Percentiles rank a stretch among this genome's conserved stretches.
Conservation (phyloP, 2,797 vertebrate species). For the Brachyrhaphis roseni region DNA sequence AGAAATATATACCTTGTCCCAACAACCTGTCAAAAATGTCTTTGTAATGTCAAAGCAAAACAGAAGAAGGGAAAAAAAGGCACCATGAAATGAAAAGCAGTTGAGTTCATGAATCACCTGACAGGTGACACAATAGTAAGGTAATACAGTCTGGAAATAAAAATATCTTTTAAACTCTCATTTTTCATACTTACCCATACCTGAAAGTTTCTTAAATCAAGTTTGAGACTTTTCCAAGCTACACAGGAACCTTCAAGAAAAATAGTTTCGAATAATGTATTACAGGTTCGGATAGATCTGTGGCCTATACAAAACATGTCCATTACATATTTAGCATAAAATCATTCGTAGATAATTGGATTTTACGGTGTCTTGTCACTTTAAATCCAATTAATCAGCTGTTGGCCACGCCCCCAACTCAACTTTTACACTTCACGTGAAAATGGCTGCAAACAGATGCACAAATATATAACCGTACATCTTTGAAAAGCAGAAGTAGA, state of each 20-base stretch:
- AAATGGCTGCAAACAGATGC: too few species aligned
- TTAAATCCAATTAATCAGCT: too few species aligned
- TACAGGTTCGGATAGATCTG: too few species aligned
- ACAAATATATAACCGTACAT: too few species aligned
- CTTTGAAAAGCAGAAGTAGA: too few species aligned
- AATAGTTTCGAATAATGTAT: slow-evolving; percentile 34
- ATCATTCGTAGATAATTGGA: too few species aligned
- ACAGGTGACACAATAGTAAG: slow-evolving; percentile 28
- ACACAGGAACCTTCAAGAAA: slow-evolving; percentile 3
- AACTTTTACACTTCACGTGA: too few species aligned
- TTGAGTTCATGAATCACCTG: slow-evolving; percentile 34
- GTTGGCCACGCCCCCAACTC: too few species aligned
- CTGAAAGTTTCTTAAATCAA: slow-evolving; percentile 24
- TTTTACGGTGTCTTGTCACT: too few species aligned
- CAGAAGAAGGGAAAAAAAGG: slow-evolving; percentile 3
- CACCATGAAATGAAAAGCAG: slow-evolving; percentile 34
- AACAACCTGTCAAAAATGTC: slow-evolving; percentile 61
- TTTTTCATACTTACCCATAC: background rate
- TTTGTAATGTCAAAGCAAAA: slow-evolving; percentile 55
- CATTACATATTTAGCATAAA: too few species aligned
- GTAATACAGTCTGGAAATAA: background rate
- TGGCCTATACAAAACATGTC: too few species aligned
- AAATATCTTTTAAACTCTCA: background rate
- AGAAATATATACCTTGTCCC: slow-evolving; percentile 69
- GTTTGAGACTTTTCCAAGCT: slow-evolving; percentile 11